Evolutionary conservation across 2,113 vertebrate species (phyloP), one percentile per base, ranked within the genome.

Genomic region (Paralichthys olivaceus): DNA sequence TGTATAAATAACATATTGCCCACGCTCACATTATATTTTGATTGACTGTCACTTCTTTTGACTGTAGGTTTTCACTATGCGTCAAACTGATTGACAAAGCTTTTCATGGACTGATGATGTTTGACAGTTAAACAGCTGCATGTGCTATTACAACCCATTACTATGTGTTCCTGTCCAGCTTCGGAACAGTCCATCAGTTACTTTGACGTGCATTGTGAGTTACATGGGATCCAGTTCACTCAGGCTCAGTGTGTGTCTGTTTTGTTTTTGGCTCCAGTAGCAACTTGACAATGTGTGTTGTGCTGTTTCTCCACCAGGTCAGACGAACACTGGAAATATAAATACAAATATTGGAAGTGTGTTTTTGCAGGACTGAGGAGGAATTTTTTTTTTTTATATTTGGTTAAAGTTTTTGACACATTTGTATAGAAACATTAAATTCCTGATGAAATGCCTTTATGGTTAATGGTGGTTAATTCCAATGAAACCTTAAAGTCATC

Each of bases 41-140:
- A 81, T 61, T 75, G 67, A 72, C 55, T 75, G 79, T 28, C 79
- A 79, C 29, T 57, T 81, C 67, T 75, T 79, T 73, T 71, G 47
- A 75, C 47, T 54, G 34, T 51, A 29, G n/a, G 26, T 72, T 51
- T 61, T 58, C 12, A 15, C 19, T 61, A 45, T 57, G 17, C 23
- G 72, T 73, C 84, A 72, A 56, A 53, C 7, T 79, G 78, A 77
- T 53, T 73, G 80, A 84, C 78, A 62, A 68, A 72, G 66, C 78
- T 49, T 78, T 79, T 84, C 64, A 78, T 64, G 15, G 20, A 78
- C 43, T 75, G 66, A 59, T 53, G 43, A 57, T 4, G 4, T 53
- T 12, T 80, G 73, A 83, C 77, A 87, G 74, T 57, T 69, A 69
- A 68, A 77, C 54, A 71, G 51, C 51, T 63, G 53, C 15, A 17